Conservation (phyloP, 2,888 invertebrate species). For the Chironomus riparius region DNA sequence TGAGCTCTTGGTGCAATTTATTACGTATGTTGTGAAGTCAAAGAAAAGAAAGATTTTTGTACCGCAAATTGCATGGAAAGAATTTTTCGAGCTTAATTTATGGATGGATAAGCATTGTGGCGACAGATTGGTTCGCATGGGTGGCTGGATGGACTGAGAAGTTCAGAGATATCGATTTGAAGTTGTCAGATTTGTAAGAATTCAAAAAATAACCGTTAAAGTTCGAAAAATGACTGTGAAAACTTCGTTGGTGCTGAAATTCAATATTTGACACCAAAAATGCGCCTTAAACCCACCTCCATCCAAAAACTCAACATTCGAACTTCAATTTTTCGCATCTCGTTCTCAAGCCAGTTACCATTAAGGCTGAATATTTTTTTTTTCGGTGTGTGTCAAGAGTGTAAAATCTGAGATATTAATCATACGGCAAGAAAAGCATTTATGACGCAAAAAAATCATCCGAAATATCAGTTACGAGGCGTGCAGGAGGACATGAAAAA, state of each 20-base stretch:
- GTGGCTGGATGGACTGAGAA: neutral
- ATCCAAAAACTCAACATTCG: too few species aligned
- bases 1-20: neutral
- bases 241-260: too few species aligned
- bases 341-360: neutral
- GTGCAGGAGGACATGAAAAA: constrained; percentile 18
- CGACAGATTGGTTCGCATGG: neutral
- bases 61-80: neutral
- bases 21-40: neutral
- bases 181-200: too few species aligned
- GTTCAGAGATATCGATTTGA: too few species aligned
- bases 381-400: neutral
- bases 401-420: neutral
- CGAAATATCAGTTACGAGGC: neutral
- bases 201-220: too few species aligned
- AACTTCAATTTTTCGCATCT: neutral
- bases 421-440: neutral
- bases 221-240: too few species aligned
- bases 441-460: neutral
- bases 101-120: neutral
- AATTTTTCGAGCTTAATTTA: neutral
- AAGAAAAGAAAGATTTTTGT: neutral
- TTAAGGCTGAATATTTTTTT: neutral
- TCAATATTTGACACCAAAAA: too few species aligned
- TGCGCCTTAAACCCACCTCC: too few species aligned